Conservation (phyloP, 2,797 vertebrate species). For the Eutrigla gurnardus region DNA sequence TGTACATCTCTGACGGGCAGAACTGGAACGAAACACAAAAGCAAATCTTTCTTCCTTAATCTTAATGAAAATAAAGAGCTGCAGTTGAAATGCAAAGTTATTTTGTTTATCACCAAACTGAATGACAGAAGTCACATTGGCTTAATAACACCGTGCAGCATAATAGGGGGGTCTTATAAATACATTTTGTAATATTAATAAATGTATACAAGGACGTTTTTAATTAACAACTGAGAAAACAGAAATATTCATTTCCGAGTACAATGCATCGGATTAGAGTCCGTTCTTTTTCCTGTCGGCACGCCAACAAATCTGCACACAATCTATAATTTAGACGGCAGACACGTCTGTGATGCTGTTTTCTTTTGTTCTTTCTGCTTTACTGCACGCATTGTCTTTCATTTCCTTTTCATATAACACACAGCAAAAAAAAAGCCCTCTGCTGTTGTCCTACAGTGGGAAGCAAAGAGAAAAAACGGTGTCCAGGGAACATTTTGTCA, state of each 20-base stretch:
- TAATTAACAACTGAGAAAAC: background rate
- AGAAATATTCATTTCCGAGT: background rate
- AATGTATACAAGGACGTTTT: background rate
- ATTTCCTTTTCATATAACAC: constrained; percentile 43
- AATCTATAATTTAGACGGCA: constrained; percentile 59
- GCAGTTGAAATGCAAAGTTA: background rate
- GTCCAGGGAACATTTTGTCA: constrained; percentile 41
- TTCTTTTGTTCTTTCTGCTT: constrained; percentile 29
- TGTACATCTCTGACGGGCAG: constrained; percentile 4
- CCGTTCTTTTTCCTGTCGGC: constrained; percentile 9
- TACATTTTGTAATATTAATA: background rate
- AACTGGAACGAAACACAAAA: constrained; percentile 5
- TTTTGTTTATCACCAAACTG: background rate
- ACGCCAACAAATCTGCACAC: constrained; percentile 27
- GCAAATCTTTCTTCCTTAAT: constrained; percentile 4
- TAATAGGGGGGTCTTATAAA: background rate
- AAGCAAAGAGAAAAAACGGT: background rate
- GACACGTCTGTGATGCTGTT: constrained; percentile 26
- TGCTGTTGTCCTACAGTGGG: constrained; percentile 18
- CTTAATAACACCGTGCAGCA: background rate
- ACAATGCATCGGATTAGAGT: constrained; percentile 11
- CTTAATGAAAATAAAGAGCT: background rate
- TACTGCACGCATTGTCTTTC: constrained; percentile 33
- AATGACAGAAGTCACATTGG: background rate
- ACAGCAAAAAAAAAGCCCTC: constrained; percentile 45